phyloP scores from a whole-genome alignment of 2,888 invertebrate genomes.

The Aproaerema taeniolella region DNA sequence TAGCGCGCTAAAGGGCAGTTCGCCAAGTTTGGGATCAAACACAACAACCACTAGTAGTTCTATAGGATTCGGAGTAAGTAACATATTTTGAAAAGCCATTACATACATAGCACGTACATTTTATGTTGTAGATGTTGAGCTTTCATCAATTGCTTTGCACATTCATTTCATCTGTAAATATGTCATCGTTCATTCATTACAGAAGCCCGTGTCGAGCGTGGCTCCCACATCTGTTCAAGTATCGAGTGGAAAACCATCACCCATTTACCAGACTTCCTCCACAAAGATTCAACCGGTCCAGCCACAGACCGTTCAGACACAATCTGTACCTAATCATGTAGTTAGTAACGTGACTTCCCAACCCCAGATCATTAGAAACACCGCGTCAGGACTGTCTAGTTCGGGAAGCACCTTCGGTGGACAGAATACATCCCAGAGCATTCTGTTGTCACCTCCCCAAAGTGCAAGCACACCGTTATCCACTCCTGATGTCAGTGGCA shows the following conservation, averaged over 20 bases:
- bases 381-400: conserved; percentile 70
- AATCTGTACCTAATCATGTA: conserved; percentile 65
- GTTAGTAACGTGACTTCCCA: conserved; percentile 67
- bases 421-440: conserved; percentile 60
- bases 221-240: conserved; percentile 86
- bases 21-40: conserved; percentile 58
- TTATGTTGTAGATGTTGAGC: no score
- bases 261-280: conserved; percentile 88
- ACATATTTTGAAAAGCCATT: neutral
- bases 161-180: conserved; percentile 60
- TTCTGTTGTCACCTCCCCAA: conserved; percentile 78
- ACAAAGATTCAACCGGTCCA: conserved; percentile 89
- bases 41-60: conserved; percentile 59
- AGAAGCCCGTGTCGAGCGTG: conserved; percentile 92
- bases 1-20: conserved; percentile 52
- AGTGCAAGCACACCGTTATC: conserved; percentile 78
- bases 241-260: conserved; percentile 81
- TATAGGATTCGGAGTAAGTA: conserved; percentile 69
- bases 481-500: conserved; percentile 70
- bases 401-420: conserved; percentile 60
- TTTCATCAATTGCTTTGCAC: conserved; percentile 27
- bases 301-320: conserved; percentile 82
- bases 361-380: conserved; percentile 73
- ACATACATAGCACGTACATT: no score
- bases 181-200: conserved; percentile 71